A percentile compares a stretch with the other conserved stretches of the same genome.
These are phyloP conservation scores for Leguminivora glycinivorella DNA, from an alignment of 1,140 invertebrate genomes.

Conservation along the genomic window DNA sequence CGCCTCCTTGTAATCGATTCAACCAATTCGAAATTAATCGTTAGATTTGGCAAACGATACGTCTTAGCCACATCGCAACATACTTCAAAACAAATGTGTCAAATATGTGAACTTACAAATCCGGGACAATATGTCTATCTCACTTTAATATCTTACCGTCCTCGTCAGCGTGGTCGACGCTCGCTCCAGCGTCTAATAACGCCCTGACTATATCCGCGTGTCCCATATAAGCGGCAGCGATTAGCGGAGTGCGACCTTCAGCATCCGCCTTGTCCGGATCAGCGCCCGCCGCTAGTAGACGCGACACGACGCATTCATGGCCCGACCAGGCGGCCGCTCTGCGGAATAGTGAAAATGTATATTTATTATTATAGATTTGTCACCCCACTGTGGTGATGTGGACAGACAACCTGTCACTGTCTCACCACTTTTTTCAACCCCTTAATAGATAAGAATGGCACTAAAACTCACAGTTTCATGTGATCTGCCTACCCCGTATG, in stretches of 20 bases:
- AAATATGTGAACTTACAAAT: no score
- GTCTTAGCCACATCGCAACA: no score
- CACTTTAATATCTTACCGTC: conserved; percentile 84
- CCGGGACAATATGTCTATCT: conserved; percentile 2
- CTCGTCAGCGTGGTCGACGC: conserved; percentile 92
- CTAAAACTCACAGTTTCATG: no score
- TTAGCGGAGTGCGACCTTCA: conserved; percentile 93
- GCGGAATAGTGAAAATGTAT: conserved; percentile 57
- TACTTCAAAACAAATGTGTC: no score
- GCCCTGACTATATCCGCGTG: conserved; percentile 95
- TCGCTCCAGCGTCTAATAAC: conserved; percentile 90
- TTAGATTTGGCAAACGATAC: no score
- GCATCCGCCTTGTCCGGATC: conserved; percentile 91
- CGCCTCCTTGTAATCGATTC: no score
- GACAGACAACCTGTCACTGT: no score
- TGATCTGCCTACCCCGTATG: no score
- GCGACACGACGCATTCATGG: conserved; percentile 85
- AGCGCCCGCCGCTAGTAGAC: conserved; percentile 84
- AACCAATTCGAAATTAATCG: no score
- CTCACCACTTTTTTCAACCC: no score
- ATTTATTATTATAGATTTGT: neutral
- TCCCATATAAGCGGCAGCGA: conserved; percentile 93
- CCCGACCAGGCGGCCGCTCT: conserved; percentile 93
- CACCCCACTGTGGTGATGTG: no score
- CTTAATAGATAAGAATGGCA: no score